A percentile compares a stretch with the other conserved stretches of the same genome.
phyloP scores from a whole-genome alignment of 1,140 invertebrate genomes.

The Epicauta chinensis region DNA sequence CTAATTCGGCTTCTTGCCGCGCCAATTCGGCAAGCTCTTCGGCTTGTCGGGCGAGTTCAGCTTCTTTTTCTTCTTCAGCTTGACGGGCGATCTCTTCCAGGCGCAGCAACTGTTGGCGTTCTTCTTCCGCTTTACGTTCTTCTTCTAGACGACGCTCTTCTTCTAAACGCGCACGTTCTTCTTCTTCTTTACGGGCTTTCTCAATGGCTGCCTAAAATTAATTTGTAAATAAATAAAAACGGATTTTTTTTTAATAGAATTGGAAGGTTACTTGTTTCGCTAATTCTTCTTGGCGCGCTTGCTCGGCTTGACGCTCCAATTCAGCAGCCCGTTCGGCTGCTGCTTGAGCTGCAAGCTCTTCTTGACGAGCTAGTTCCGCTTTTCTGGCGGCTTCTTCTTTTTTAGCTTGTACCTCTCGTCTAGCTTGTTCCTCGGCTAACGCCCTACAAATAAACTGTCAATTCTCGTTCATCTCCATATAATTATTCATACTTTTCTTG shows the following conservation, averaged over 20 bases:
- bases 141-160: constrained; percentile 49
- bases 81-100: constrained; percentile 48
- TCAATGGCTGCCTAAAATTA: constrained; percentile 42
- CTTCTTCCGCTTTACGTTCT: constrained; percentile 48
- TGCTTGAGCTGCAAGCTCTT: constrained; percentile 42
- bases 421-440: constrained; percentile 37
- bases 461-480: too few species aligned
- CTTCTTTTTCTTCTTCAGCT: constrained; percentile 50
- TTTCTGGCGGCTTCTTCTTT: constrained; percentile 35
- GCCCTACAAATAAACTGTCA: constrained; percentile 37
- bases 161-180: constrained; percentile 45
- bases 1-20: constrained; percentile 52
- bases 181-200: constrained; percentile 36
- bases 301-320: constrained; percentile 42
- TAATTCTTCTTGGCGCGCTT: constrained; percentile 36
- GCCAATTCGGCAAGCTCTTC: constrained; percentile 47
- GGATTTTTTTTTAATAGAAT: not conserved
- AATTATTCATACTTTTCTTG: constrained; percentile 49
- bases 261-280: constrained; percentile 33
- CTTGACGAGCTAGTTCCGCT: constrained; percentile 41
- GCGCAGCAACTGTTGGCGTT: constrained; percentile 38
- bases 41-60: constrained; percentile 44
- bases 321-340: constrained; percentile 43
- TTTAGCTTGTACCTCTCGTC: constrained; percentile 36
- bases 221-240: not conserved